phyloP scores from a whole-genome alignment of 2,797 vertebrate species.

The Syngnathus rostellatus region DNA sequence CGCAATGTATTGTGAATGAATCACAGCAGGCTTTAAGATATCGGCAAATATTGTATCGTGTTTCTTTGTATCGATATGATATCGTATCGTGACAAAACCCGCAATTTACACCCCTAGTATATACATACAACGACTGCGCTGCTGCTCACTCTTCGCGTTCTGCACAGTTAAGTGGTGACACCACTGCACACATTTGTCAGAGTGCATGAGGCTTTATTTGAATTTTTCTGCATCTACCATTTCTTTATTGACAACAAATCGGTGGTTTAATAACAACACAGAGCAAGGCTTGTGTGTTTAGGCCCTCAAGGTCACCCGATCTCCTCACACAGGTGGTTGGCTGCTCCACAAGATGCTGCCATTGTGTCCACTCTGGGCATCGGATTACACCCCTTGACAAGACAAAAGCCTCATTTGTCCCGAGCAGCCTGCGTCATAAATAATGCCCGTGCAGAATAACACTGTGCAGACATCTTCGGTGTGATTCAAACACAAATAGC shows the following conservation, averaged over 20 bases:
- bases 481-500: background rate
- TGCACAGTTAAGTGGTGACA: too few species aligned
- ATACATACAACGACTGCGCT: background rate
- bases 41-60: too few species aligned
- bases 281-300: background rate
- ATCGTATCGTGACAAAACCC: too few species aligned
- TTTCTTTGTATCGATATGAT: too few species aligned
- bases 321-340: conserved; percentile 32
- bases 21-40: too few species aligned
- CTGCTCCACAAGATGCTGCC: conserved; percentile 33
- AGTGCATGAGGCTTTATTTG: background rate
- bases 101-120: too few species aligned
- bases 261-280: too few species aligned
- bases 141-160: too few species aligned
- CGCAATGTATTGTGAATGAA: too few species aligned
- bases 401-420: conserved; percentile 30
- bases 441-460: background rate
- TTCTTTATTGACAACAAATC: background rate
- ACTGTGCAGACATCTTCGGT: background rate
- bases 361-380: conserved; percentile 47
- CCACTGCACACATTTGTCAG: background rate
- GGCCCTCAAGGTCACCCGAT: conserved; percentile 6
- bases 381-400: conserved; percentile 40
- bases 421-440: conserved; percentile 3
- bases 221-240: background rate